Conservation (phyloP, 2,888 invertebrate species). For the Creontiades dilutus region DNA sequence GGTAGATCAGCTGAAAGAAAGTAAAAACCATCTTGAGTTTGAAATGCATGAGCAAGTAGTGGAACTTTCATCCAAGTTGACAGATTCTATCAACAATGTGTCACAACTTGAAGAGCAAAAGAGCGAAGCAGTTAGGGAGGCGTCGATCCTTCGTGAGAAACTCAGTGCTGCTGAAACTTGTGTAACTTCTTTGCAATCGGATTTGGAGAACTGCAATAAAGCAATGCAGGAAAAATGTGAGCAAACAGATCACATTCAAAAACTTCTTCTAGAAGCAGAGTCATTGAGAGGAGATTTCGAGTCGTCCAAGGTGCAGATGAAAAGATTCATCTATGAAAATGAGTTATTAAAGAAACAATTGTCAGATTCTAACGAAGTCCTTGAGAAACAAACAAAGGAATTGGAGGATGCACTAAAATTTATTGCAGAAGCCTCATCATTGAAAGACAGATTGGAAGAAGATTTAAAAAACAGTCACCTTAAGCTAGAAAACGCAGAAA, state of each 20-base stretch:
- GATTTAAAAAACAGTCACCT: conserved; percentile 1
- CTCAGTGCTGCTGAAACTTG: background rate
- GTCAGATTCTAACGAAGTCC: background rate
- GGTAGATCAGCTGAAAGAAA: conserved; percentile 45
- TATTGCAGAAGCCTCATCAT: background rate
- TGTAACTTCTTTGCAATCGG: conserved; percentile 9
- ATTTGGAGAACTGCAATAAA: background rate
- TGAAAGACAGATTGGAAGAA: conserved; percentile 30
- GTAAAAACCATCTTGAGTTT: conserved; percentile 29
- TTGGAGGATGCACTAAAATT: conserved; percentile 10
- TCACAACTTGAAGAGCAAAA: conserved; percentile 26
- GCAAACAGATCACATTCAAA: background rate
- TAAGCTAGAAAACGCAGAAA: background rate
- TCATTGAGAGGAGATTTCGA: background rate
- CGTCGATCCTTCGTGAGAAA: background rate
- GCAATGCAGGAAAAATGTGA: background rate
- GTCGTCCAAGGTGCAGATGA: background rate
- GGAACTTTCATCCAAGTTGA: conserved; percentile 13
- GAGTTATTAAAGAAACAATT: conserved; percentile 25
- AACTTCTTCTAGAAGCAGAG: background rate
- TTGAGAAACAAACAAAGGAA: conserved; percentile 35
- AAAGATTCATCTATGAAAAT: conserved; percentile 4
- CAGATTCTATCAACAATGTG: conserved; percentile 37
- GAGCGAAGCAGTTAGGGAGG: background rate
- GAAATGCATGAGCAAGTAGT: conserved; percentile 28